Conservation (phyloP, 2,113 vertebrate species). For the Microcebus jonahi region DNA sequence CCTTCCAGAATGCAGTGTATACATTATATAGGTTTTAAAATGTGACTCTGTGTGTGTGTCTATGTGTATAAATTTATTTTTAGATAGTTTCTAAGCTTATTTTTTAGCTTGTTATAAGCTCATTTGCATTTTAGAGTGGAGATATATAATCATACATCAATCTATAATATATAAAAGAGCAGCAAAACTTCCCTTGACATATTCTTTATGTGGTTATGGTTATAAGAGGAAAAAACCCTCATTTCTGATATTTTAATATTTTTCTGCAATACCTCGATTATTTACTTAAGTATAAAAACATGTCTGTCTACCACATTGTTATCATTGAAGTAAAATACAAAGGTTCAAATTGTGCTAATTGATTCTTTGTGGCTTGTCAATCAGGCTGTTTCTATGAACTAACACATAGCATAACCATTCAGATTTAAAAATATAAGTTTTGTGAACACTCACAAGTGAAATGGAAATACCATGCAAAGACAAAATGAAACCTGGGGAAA, state of each 20-base stretch:
- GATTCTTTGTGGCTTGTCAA: background rate
- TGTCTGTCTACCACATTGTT: background rate
- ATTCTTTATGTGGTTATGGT: background rate
- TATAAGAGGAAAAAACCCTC: background rate
- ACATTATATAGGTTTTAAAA: background rate
- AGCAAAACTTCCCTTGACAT: background rate
- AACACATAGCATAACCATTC: accelerated
- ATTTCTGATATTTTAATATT: background rate
- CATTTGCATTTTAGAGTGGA: background rate
- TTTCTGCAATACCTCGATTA: background rate
- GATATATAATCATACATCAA: accelerated
- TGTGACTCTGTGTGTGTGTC: accelerated
- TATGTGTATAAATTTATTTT: background rate
- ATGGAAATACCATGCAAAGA: background rate
- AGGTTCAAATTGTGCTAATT: background rate
- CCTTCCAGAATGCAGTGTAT: background rate
- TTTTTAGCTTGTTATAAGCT: background rate
- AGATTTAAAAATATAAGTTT: background rate
- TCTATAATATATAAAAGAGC: background rate
- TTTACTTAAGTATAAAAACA: background rate
- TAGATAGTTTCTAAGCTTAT: background rate
- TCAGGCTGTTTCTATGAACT: background rate
- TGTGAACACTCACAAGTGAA: background rate
- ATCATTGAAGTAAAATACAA: background rate
- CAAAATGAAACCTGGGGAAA: constrained; percentile 44